These are phyloP conservation scores for Arbacia lixula DNA, from an alignment of 53 echinoderm and acorn worm genomes.

Conservation along the genomic window DNA sequence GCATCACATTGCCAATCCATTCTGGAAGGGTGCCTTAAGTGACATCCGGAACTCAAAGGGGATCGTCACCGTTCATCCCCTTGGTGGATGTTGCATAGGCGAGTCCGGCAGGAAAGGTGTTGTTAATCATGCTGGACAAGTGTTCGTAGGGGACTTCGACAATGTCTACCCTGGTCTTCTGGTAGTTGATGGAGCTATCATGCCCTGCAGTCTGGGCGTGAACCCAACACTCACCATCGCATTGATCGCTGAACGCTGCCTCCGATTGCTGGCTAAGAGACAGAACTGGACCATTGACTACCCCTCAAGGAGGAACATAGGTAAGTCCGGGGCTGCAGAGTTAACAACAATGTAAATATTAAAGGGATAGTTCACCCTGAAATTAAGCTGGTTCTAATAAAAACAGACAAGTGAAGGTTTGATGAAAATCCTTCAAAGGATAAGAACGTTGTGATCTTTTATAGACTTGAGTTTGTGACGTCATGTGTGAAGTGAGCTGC, in stretches of 20 bases:
- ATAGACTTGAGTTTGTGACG: too few relatives aligned
- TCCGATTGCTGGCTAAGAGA: conserved; percentile 58
- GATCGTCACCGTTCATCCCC: conserved; percentile 64
- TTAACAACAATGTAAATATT: too few relatives aligned
- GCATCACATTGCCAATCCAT: conserved; percentile 60
- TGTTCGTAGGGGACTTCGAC: conserved; percentile 59
- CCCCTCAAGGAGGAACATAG: conserved; percentile 37
- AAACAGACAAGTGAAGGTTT: too few relatives aligned
- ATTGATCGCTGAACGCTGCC: conserved; percentile 71
- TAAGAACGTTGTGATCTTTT: too few relatives aligned
- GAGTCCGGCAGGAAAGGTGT: conserved; percentile 65
- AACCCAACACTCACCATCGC: conserved; percentile 69
- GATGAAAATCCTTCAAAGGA: too few relatives aligned
- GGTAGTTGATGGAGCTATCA: conserved; percentile 75
- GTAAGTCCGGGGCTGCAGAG: background rate
- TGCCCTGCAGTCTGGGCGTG: conserved; percentile 73
- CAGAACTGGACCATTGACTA: conserved; percentile 74
- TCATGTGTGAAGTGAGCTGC: too few relatives aligned
- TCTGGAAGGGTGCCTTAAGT: conserved; percentile 62
- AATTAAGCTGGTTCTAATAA: too few relatives aligned
- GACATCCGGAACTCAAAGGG: conserved; percentile 61
- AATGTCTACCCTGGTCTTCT: conserved; percentile 65
- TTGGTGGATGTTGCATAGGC: conserved; percentile 75
- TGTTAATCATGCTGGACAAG: conserved; percentile 73
- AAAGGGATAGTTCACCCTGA: too few relatives aligned